Percentiles rank a stretch among this genome's conserved stretches.
phyloP scores from a whole-genome alignment of 2,797 vertebrate species.

The Diplodus puntazzo region DNA sequence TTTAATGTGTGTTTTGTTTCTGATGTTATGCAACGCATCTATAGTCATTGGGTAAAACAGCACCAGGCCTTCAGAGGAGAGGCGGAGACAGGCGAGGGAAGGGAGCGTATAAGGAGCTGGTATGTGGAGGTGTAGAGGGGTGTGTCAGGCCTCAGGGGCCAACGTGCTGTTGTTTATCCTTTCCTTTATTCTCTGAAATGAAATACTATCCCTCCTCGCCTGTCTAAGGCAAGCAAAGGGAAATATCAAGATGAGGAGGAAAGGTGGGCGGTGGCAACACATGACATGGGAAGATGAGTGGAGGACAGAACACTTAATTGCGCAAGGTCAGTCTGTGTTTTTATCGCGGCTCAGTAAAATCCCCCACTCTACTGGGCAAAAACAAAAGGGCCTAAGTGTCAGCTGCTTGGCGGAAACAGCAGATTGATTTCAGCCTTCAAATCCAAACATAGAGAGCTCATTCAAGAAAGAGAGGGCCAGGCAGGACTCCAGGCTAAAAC shows the following conservation, averaged over 20 bases:
- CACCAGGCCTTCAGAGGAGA: background rate
- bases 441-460: conserved; percentile 65
- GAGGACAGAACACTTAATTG: conserved; percentile 58
- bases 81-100: conserved; percentile 18
- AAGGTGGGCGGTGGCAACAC: conserved; percentile 41
- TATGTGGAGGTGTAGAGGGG: conserved; percentile 58
- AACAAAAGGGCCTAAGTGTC: conserved; percentile 67
- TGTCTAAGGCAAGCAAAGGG: conserved; percentile 46
- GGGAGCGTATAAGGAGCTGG: conserved; percentile 24
- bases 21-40: conserved; percentile 48
- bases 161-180: conserved; percentile 59
- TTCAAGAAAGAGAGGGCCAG: conserved; percentile 44
- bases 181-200: conserved; percentile 62
- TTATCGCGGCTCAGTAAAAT: conserved; percentile 57
- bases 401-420: conserved; percentile 64
- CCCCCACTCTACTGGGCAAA: conserved; percentile 59
- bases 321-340: conserved; percentile 51
- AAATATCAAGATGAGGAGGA: conserved; percentile 54
- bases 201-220: conserved; percentile 67
- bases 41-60: conserved; percentile 43
- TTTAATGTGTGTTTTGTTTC: conserved; percentile 9
- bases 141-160: conserved; percentile 57
- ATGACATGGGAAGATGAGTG: conserved; percentile 47
- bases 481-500: conserved; percentile 52
- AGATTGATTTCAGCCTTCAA: conserved; percentile 72